Conservation (phyloP, 2,888 invertebrate species). For the Lagria hirta region DNA sequence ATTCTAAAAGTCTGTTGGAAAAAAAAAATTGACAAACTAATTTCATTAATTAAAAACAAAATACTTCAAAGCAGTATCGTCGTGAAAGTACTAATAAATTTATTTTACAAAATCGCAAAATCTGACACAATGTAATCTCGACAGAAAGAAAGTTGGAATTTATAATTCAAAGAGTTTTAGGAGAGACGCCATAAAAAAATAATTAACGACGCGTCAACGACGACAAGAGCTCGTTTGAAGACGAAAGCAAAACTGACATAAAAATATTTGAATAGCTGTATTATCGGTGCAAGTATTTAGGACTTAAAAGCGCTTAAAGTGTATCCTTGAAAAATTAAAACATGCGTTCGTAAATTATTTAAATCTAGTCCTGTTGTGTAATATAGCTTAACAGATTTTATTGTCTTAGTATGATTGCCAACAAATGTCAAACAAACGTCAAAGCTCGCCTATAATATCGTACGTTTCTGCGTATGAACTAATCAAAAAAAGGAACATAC, state of each 20-base stretch:
- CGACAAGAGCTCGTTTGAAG: background rate
- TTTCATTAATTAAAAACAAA: conserved; percentile 7
- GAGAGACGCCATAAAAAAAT: conserved; percentile 1
- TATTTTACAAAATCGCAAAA: conserved; percentile 3
- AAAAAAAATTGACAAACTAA: conserved; percentile 1
- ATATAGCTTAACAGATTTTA: too few relatives aligned
- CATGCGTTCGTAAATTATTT: too few relatives aligned
- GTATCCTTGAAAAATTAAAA: too few relatives aligned
- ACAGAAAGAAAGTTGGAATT: conserved; percentile 12
- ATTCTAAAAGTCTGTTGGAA: conserved; percentile 12
- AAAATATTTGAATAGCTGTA: too few relatives aligned
- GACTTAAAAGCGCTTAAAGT: too few relatives aligned
- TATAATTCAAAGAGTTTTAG: conserved; percentile 11
- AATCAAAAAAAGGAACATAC: too few relatives aligned
- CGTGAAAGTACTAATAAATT: conserved; percentile 15
- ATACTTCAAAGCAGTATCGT: conserved; percentile 3
- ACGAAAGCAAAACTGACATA: conserved; percentile 4
- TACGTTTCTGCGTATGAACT: too few relatives aligned
- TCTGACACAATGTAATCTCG: conserved; percentile 5
- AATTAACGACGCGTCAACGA: background rate
- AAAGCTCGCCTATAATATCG: too few relatives aligned
- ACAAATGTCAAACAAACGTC: too few relatives aligned
- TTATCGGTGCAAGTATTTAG: too few relatives aligned
- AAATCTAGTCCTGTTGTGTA: too few relatives aligned
- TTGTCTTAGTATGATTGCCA: too few relatives aligned